Evolutionary conservation across 2,797 vertebrate species (phyloP).

Genomic region (Brachymystax lenok): DNA sequence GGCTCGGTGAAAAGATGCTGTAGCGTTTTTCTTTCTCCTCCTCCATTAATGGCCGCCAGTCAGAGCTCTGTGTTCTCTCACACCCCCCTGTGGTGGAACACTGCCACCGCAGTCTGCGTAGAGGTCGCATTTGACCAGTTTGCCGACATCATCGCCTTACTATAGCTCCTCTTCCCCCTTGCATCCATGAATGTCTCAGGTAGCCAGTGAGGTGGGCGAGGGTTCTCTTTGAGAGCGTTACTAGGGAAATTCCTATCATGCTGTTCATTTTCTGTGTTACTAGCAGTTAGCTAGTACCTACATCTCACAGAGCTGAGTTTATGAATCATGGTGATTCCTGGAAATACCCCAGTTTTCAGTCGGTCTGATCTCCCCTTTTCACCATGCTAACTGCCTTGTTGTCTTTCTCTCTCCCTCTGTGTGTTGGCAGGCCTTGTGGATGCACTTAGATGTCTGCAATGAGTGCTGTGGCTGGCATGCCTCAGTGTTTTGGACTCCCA

Average conservation of each 20-base stretch:
- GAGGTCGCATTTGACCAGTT: conserved; percentile 59
- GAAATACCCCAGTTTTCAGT: conserved; percentile 66
- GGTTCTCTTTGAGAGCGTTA: background rate
- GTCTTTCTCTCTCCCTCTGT: conserved; percentile 8
- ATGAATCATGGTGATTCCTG: conserved; percentile 50
- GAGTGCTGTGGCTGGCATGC: conserved; percentile 99
- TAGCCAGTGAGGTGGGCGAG: background rate
- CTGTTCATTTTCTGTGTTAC: conserved; percentile 6
- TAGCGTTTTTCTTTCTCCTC: conserved; percentile 61
- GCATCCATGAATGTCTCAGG: conserved; percentile 32
- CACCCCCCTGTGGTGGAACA: conserved; percentile 73
- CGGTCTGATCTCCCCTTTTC: conserved; percentile 31
- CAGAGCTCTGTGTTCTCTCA: conserved; percentile 60
- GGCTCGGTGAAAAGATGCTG: conserved; percentile 58
- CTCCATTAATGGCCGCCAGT: conserved; percentile 55
- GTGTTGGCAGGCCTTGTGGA: conserved; percentile 90
- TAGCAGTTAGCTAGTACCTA: background rate
- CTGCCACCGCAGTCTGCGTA: conserved; percentile 51
- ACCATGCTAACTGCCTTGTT: conserved; percentile 12
- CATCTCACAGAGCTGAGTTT: conserved; percentile 44
- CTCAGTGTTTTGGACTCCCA: conserved; percentile 99
- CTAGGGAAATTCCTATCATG: conserved; percentile 52
- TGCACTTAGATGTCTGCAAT: conserved; percentile 99
- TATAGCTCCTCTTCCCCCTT: conserved; percentile 18
- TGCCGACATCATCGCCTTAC: conserved; percentile 37